Evolutionary conservation across 2,888 invertebrate genomes (phyloP), one percentile per base, ranked within the genome.

Genomic region (Dicycla oo): DNA sequence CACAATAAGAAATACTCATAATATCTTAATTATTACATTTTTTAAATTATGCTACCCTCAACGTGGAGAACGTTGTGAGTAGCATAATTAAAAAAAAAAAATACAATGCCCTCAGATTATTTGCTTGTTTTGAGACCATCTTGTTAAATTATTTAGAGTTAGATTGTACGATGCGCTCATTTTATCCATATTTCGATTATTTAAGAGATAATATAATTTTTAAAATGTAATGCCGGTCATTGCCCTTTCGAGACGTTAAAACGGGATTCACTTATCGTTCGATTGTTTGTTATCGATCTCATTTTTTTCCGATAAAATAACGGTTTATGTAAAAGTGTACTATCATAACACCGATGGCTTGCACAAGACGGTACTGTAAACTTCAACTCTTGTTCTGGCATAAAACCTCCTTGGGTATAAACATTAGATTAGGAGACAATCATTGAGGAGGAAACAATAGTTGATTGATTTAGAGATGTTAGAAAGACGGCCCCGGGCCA

Each of bases 281-380:
- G 61, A 69, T 75, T 80, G 61, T 75, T 80, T 75, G 76, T 69
- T 78, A 70, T 81, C 45, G 77, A 70, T 69, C 63, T 75, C 64
- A 30, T 51, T 79, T 62, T 75, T 18, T 66, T n/a, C 23, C 61
- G 47, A 45, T 58, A 49, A 18, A 49, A 53, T 78, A 78, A 78
- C 78, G 76, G 81, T 66, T 75, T 61, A n/a, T 20, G 56, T 68
- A 56, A 80, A 54, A 56, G 47, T 65, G 13, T 62, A 65, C 61
- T 65, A 66, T 62, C 56, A n/a, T 26, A 20, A 63, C 11, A 26
- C 30, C 13, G 47, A 56, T 66, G 34, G 15, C 11, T 60, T 67
- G 30, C 26, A 53, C 7, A n/a, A 56, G 23, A 23, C 1, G 38
- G 7, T 34, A 34, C 34, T n/a, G n/a, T n/a, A n/a, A n/a, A n/a